These are phyloP conservation scores for Chaetorhynchus papuensis DNA, from an alignment of 2,113 vertebrate genomes.

Conservation along the genomic window DNA sequence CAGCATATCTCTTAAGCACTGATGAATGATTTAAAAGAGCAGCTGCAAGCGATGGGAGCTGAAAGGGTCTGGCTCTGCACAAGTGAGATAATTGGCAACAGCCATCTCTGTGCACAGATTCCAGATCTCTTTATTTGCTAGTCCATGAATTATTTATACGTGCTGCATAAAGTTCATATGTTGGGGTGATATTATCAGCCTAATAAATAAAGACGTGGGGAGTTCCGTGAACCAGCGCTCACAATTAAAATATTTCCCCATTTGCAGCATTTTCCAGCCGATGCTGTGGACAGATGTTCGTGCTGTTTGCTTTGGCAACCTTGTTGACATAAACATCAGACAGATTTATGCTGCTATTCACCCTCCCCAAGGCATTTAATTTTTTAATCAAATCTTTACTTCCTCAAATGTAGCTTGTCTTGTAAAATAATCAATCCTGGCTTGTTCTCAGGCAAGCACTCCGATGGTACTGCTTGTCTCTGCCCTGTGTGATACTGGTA, in stretches of 20 bases:
- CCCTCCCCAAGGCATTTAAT: slow-evolving; percentile 19
- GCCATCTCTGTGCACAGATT: slow-evolving; percentile 55
- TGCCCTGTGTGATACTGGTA: not conserved
- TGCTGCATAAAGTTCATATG: slow-evolving; percentile 31
- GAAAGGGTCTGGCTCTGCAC: slow-evolving; percentile 51
- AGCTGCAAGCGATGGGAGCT: slow-evolving; percentile 52
- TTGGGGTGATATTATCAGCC: slow-evolving; percentile 63
- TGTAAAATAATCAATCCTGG: slow-evolving; percentile 35
- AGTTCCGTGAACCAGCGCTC: not conserved
- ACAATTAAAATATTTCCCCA: slow-evolving; percentile 58
- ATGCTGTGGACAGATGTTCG: not conserved
- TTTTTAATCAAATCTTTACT: slow-evolving; percentile 34
- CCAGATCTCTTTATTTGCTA: slow-evolving; percentile 75
- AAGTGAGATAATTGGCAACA: slow-evolving; percentile 65
- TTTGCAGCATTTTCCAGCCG: slow-evolving; percentile 1
- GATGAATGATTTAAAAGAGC: slow-evolving; percentile 71
- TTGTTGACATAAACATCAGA: slow-evolving; percentile 46
- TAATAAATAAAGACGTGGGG: slow-evolving; percentile 56
- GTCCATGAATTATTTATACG: slow-evolving; percentile 66
- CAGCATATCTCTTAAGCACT: slow-evolving; percentile 35
- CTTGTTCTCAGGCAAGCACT: not conserved
- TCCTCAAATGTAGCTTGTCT: slow-evolving; percentile 4
- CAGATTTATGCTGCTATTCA: not conserved
- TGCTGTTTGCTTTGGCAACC: slow-evolving; percentile 41
- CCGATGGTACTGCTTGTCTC: not conserved